A percentile compares a stretch with the other conserved stretches of the same genome.
These are phyloP conservation scores for Prorops nasuta DNA, from an alignment of 1,140 invertebrate genomes.

Conservation along the genomic window DNA sequence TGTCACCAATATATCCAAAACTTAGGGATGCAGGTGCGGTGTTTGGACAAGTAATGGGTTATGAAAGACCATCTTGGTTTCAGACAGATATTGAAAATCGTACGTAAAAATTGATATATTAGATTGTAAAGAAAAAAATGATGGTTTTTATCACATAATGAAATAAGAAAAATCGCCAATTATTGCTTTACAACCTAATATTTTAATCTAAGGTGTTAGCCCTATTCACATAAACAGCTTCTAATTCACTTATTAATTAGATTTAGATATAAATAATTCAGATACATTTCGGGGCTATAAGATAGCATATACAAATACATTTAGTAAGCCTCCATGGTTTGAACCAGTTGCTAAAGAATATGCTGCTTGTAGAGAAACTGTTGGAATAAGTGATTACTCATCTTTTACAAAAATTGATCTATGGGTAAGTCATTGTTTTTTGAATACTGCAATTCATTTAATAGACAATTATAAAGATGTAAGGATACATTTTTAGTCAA, in stretches of 20 bases:
- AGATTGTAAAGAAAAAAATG: too few relatives aligned
- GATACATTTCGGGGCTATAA: conserved; percentile 56
- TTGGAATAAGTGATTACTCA: conserved; percentile 95
- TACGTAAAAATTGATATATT: too few relatives aligned
- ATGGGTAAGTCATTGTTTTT: conserved; percentile 63
- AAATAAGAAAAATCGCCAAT: too few relatives aligned
- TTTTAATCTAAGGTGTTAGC: too few relatives aligned
- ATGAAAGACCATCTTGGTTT: conserved; percentile 91
- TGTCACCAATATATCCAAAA: conserved; percentile 95
- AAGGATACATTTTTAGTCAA: conserved; percentile 63
- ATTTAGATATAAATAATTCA: conserved; percentile 36
- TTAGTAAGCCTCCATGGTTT: conserved; percentile 93
- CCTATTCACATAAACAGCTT: too few relatives aligned
- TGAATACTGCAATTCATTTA: conserved; percentile 5
- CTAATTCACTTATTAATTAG: too few relatives aligned
- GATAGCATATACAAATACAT: conserved; percentile 74
- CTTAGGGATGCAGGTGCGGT: conserved; percentile 90
- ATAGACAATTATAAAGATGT: conserved; percentile 12
- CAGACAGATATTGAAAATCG: background rate
- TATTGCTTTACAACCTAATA: too few relatives aligned
- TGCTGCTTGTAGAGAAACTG: conserved; percentile 87
- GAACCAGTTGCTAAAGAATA: conserved; percentile 87
- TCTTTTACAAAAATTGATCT: conserved; percentile 97
- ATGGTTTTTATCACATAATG: too few relatives aligned
- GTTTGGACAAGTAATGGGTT: conserved; percentile 98